A percentile compares a stretch with the other conserved stretches of the same genome.
These are phyloP conservation scores for Heliconius erato DNA, from an alignment of 2,888 invertebrate species.

Conservation along the genomic window DNA sequence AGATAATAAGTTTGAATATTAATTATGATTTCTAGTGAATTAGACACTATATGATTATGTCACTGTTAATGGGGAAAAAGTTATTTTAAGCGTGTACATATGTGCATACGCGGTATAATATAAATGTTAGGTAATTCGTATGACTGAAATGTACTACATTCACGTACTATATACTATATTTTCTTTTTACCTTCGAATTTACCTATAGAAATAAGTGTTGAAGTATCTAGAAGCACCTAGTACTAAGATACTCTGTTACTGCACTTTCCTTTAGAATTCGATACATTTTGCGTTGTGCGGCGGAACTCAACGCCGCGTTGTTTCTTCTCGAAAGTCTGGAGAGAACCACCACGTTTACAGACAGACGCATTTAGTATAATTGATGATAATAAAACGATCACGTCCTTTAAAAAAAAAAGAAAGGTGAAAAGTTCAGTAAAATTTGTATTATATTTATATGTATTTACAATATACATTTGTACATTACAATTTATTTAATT, in stretches of 20 bases:
- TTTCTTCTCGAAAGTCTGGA: background rate
- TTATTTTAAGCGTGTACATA: background rate
- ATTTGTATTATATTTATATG: too few relatives aligned
- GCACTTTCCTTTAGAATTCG: background rate
- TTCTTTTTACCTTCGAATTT: too few relatives aligned
- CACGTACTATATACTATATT: too few relatives aligned
- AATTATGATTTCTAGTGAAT: conserved; percentile 5
- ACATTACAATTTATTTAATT: too few relatives aligned
- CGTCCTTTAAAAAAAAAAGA: too few relatives aligned
- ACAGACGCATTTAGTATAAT: too few relatives aligned
- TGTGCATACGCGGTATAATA: background rate
- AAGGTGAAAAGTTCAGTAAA: too few relatives aligned
- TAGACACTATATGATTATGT: background rate
- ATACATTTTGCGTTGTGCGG: background rate
- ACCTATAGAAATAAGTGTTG: too few relatives aligned
- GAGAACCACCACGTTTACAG: too few relatives aligned
- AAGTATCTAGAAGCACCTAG: background rate
- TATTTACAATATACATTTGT: too few relatives aligned
- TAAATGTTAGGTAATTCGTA: background rate
- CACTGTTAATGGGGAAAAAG: conserved; percentile 11
- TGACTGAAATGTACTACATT: background rate
- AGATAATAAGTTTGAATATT: background rate
- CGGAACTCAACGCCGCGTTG: background rate
- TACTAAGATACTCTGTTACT: background rate
- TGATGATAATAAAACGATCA: too few relatives aligned